phyloP scores from a whole-genome alignment of 2,113 vertebrate genomes.

The Nansenia antarctica region DNA sequence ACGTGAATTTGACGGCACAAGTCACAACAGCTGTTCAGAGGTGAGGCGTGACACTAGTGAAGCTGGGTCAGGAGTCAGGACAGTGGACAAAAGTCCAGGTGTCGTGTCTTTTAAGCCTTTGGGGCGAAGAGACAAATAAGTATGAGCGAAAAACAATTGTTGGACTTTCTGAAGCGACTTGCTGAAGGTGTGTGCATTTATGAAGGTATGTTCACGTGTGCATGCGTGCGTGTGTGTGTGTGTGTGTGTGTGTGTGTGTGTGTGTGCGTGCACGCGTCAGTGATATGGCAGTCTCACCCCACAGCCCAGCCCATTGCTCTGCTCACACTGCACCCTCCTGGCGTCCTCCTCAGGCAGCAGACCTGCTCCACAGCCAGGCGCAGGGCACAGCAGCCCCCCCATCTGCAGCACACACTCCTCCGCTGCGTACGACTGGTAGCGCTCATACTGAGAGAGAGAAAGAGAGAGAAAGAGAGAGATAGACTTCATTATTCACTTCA shows the following conservation, averaged over 20 bases:
- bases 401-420: slow-evolving; percentile 86
- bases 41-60: no score
- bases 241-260: background rate
- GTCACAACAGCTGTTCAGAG: no score
- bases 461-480: background rate
- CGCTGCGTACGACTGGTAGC: slow-evolving; percentile 85
- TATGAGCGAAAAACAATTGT: no score
- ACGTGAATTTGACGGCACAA: no score
- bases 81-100: no score
- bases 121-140: background rate
- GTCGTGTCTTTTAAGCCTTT: no score
- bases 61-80: background rate
- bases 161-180: no score
- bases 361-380: slow-evolving; percentile 85
- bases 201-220: background rate
- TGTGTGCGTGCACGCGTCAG: background rate
- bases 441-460: slow-evolving; percentile 77
- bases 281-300: slow-evolving; percentile 75
- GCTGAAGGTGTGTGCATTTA: no score
- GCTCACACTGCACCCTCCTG: slow-evolving; percentile 79
- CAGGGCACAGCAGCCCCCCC: slow-evolving; percentile 88
- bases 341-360: slow-evolving; percentile 76
- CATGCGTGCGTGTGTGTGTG: background rate
- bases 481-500: no score
- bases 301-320: slow-evolving; percentile 75